Conservation (phyloP, 2,888 invertebrate species). For the Cephus spinipes region DNA sequence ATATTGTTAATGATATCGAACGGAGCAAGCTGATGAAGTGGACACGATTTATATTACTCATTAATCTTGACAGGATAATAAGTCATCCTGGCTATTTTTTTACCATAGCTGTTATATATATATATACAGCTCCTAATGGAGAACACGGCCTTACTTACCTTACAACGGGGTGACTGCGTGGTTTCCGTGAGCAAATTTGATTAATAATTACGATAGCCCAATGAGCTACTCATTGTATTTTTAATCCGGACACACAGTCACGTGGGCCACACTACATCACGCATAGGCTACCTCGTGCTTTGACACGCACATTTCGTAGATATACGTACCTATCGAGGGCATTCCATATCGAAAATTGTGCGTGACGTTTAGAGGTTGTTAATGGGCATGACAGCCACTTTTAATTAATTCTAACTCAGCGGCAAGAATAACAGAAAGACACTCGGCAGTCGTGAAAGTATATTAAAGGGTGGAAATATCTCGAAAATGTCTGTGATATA, state of each 20-base stretch:
- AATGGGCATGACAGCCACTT: background rate
- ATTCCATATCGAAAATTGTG: background rate
- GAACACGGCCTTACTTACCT: slow-evolving; percentile 11
- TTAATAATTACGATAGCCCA: slow-evolving; percentile 30
- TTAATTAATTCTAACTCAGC: background rate
- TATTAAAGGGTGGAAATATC: background rate
- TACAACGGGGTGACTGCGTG: slow-evolving; percentile 11
- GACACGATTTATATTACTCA: slow-evolving; percentile 15
- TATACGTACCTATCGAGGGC: background rate
- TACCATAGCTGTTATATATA: slow-evolving; percentile 3
- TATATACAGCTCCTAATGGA: slow-evolving; percentile 8
- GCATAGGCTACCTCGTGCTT: background rate
- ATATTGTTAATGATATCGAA: background rate
- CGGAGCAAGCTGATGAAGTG: slow-evolving; percentile 12
- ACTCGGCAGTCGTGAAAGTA: background rate
- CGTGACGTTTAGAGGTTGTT: background rate
- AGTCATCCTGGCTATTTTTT: slow-evolving; percentile 25
- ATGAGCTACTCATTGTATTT: slow-evolving; percentile 17
- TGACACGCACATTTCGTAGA: slow-evolving; percentile 7
- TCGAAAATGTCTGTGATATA: background rate
- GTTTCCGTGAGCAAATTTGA: slow-evolving; percentile 15
- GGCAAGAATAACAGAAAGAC: background rate
- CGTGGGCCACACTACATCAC: background rate
- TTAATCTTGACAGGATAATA: slow-evolving; percentile 31
- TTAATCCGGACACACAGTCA: background rate